Conservation (phyloP, 37 sponge, comb jelly and placozoan genomes). For the Spongilla lacustris region DNA sequence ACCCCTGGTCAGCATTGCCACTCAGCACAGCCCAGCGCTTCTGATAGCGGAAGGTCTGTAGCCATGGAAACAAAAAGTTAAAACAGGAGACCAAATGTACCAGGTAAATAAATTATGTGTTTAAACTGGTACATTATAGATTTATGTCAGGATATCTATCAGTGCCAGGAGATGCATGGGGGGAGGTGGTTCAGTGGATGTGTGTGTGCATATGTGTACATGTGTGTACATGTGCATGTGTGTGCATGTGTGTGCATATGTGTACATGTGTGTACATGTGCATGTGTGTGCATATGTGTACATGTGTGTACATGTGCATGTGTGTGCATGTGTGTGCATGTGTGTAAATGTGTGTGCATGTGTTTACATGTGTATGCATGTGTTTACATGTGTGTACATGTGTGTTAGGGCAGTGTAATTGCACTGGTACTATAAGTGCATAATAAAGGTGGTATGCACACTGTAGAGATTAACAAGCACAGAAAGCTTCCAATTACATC, state of each 20-base stretch:
- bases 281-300: neutral
- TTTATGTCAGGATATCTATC: too few relatives aligned
- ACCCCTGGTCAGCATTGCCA: constrained; percentile 49
- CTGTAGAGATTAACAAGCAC: too few relatives aligned
- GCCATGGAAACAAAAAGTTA: too few relatives aligned
- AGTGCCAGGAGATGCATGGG: too few relatives aligned
- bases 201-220: too few relatives aligned
- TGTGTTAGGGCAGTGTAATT: neutral
- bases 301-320: neutral
- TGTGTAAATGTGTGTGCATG: neutral
- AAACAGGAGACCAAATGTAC: too few relatives aligned
- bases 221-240: neutral
- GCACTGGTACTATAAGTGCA: neutral
- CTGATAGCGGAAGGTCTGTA: constrained; percentile 6
- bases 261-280: neutral
- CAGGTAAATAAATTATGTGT: too few relatives aligned
- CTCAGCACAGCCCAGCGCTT: constrained; percentile 63
- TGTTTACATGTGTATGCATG: neutral
- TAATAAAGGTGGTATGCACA: too few relatives aligned
- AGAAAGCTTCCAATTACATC: too few relatives aligned
- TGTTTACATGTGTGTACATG: neutral
- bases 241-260: neutral
- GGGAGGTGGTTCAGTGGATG: too few relatives aligned
- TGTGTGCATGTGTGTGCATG: constrained; percentile 1
- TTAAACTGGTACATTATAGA: too few relatives aligned